Evolutionary conservation across 2,113 vertebrate genomes (phyloP).

Genomic region (Melospiza georgiana): DNA sequence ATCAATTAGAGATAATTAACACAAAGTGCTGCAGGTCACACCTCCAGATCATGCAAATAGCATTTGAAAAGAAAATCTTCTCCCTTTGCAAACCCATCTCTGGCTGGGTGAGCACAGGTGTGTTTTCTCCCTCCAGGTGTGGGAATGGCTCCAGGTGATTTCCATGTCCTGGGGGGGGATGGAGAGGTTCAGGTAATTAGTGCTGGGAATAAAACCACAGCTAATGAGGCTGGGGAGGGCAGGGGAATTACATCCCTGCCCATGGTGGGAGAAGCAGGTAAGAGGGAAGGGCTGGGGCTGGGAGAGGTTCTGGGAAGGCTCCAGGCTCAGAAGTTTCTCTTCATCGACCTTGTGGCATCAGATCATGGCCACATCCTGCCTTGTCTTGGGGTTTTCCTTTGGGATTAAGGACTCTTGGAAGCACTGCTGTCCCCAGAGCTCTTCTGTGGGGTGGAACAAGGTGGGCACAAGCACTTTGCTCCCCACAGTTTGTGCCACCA

Average conservation of each 20-base stretch:
- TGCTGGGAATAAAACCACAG: fast-evolving
- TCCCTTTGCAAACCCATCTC: fast-evolving
- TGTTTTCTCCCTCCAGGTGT: background rate
- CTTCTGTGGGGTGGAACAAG: background rate
- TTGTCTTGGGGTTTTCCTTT: background rate
- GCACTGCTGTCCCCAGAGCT: background rate
- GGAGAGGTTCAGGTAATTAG: background rate
- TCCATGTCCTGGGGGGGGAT: background rate
- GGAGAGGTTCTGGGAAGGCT: background rate
- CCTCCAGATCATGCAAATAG: background rate
- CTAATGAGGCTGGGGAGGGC: fast-evolving
- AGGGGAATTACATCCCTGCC: fast-evolving
- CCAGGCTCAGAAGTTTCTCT: fast-evolving
- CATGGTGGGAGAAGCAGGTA: fast-evolving
- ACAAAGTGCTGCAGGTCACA: background rate
- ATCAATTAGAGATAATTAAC: background rate
- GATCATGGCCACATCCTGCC: fast-evolving
- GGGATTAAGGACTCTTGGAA: fast-evolving
- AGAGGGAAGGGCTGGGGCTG: background rate
- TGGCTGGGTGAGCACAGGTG: background rate
- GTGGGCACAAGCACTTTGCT: background rate
- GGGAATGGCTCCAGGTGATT: fast-evolving
- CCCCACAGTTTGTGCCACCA: background rate
- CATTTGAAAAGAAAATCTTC: background rate
- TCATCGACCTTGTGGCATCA: fast-evolving